Percentiles rank a stretch among this genome's conserved stretches.
Evolutionary conservation across 2,113 vertebrate genomes (phyloP).

Genomic region (Halichoeres trimaculatus): DNA sequence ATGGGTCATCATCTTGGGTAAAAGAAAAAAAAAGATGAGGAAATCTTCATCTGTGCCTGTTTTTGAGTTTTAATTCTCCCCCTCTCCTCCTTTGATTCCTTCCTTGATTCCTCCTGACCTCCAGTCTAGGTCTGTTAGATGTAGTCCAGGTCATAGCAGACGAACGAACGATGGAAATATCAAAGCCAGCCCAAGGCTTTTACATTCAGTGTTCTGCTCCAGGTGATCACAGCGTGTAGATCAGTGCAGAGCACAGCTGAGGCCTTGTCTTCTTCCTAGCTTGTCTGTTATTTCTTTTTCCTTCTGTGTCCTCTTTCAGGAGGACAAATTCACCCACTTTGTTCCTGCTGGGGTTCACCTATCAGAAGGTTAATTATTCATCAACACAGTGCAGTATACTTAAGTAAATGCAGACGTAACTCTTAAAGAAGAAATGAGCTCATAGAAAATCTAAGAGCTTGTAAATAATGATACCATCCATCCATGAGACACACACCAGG

Average conservation of each 20-base stretch:
- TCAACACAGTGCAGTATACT: slow-evolving; percentile 57
- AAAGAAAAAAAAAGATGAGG: slow-evolving; percentile 27
- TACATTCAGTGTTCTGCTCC: slow-evolving; percentile 79
- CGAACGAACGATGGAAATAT: slow-evolving; percentile 81
- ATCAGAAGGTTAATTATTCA: slow-evolving; percentile 74
- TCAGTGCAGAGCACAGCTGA: slow-evolving; percentile 61
- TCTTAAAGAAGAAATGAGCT: slow-evolving; percentile 14
- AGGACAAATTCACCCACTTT: slow-evolving; percentile 34
- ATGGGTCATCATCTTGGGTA: slow-evolving; percentile 5
- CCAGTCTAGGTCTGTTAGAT: slow-evolving; percentile 83
- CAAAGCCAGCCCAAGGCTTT: slow-evolving; percentile 85
- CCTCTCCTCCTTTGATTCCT: slow-evolving; percentile 10
- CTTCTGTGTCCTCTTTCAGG: slow-evolving; percentile 34
- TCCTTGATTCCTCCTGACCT: slow-evolving; percentile 80
- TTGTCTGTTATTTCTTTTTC: slow-evolving; percentile 56
- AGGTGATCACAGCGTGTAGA: slow-evolving; percentile 75
- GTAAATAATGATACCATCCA: slow-evolving; percentile 39
- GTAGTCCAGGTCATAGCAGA: slow-evolving; percentile 81
- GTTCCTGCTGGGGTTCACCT: slow-evolving; percentile 68
- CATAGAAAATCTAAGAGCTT: slow-evolving; percentile 43
- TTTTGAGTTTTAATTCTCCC: slow-evolving; percentile 19
- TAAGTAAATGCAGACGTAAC: neutral
- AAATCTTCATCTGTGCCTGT: slow-evolving; percentile 18
- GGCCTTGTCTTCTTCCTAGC: slow-evolving; percentile 61
- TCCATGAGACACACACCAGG: slow-evolving; percentile 23